Percentiles rank a stretch among this genome's conserved stretches.
Evolutionary conservation across 1,140 invertebrate genomes (phyloP).

Genomic region (Ceratitis capitata): DNA sequence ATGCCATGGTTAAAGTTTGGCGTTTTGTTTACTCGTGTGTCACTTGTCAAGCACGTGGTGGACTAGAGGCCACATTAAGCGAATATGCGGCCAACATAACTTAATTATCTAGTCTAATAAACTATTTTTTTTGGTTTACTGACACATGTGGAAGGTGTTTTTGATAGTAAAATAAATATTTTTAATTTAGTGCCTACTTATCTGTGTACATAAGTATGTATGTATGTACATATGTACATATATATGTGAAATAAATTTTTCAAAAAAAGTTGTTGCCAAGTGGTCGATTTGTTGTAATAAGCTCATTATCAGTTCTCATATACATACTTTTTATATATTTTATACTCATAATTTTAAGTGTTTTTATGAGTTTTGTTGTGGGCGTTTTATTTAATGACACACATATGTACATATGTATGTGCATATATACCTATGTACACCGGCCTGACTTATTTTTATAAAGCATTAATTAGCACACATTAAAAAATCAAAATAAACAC

Average conservation of each 20-base stretch:
- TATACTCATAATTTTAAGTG: background rate
- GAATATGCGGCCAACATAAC: background rate
- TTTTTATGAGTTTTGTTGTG: background rate
- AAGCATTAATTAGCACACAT: background rate
- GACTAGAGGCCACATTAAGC: background rate
- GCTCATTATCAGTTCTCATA: background rate
- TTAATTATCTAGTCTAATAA: background rate
- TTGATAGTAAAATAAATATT: background rate
- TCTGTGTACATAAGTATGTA: background rate
- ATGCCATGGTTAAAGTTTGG: background rate
- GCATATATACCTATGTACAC: background rate
- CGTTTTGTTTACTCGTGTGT: constrained; percentile 4
- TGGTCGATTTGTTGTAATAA: background rate
- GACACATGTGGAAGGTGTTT: background rate
- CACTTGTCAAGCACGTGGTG: background rate
- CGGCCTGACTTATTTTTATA: no score
- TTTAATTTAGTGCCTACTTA: background rate
- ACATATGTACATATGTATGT: background rate
- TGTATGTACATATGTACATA: background rate
- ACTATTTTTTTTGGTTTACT: background rate
- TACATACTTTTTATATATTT: background rate
- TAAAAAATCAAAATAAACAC: background rate
- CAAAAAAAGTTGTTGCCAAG: background rate
- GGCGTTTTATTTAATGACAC: background rate
- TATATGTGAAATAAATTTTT: no score